Conservation (phyloP, 2,113 vertebrate species). For the Cavia porcellus region DNA sequence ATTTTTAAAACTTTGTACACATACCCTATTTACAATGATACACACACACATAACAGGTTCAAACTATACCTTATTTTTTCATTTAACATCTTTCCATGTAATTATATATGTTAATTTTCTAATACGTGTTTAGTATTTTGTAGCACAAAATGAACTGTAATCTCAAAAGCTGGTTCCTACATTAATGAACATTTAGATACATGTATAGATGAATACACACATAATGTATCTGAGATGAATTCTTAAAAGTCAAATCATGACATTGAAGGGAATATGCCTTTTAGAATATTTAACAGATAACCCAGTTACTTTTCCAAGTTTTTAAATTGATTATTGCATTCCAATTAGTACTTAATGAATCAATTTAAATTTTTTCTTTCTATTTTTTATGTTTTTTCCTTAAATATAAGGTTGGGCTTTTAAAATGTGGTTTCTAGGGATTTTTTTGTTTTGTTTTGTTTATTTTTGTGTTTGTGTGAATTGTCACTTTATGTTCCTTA, state of each 20-base stretch:
- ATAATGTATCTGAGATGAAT: background rate
- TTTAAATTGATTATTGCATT: background rate
- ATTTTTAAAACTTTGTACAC: background rate
- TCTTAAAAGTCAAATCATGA: background rate
- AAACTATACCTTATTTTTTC: background rate
- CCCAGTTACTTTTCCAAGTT: background rate
- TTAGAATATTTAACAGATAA: slow-evolving; percentile 50
- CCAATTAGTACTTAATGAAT: background rate
- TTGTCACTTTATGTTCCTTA: slow-evolving; percentile 4
- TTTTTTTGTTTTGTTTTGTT: background rate
- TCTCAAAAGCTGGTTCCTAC: background rate
- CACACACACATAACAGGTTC: background rate
- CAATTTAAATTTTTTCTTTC: background rate
- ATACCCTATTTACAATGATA: background rate
- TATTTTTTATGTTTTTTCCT: background rate
- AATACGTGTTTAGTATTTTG: background rate
- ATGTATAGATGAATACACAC: background rate
- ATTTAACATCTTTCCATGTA: background rate
- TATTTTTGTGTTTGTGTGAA: background rate
- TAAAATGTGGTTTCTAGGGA: background rate
- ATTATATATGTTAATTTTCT: background rate
- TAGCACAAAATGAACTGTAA: background rate
- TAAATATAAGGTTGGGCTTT: background rate
- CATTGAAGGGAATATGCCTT: background rate
- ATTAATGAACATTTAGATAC: background rate